phyloP scores from a whole-genome alignment of 1,140 invertebrate genomes.

The Drosophila pseudoobscura region DNA sequence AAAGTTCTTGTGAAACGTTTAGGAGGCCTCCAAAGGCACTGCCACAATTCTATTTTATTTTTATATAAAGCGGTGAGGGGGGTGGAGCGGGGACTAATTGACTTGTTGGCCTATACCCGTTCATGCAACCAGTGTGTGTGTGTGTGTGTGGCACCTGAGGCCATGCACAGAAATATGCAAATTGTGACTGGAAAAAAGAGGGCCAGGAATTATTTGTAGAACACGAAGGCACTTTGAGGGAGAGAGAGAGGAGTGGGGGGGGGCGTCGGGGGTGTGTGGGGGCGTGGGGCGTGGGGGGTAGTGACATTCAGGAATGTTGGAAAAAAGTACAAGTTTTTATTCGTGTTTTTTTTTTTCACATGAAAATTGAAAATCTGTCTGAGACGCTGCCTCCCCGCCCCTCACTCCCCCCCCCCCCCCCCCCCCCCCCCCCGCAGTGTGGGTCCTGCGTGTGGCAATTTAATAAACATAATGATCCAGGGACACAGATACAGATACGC shows the following conservation, averaged over 20 bases:
- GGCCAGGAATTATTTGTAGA: constrained; percentile 27
- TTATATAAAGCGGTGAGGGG: not conserved
- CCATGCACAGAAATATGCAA: constrained; percentile 53
- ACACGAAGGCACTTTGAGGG: constrained; percentile 15
- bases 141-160: constrained; percentile 33
- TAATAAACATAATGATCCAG: constrained; percentile 71
- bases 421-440: not conserved
- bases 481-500: constrained; percentile 12
- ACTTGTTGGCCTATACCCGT: constrained; percentile 31
- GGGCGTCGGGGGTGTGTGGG: not conserved
- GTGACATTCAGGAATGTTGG: not conserved
- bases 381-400: not conserved
- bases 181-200: constrained; percentile 27
- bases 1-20: constrained; percentile 19
- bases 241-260: not conserved
- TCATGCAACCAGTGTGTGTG: constrained; percentile 7
- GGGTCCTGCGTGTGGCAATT: constrained; percentile 55
- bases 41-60: constrained; percentile 12
- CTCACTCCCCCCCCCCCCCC: no score
- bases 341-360: not conserved
- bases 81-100: constrained; percentile 38
- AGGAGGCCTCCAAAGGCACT: constrained; percentile 13
- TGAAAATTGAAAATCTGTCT: constrained; percentile 37
- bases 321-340: constrained; percentile 22
- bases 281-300: not conserved